Evolutionary conservation across 2,113 vertebrate genomes (phyloP), one percentile per base, ranked within the genome.

Genomic region (Sander vitreus): DNA sequence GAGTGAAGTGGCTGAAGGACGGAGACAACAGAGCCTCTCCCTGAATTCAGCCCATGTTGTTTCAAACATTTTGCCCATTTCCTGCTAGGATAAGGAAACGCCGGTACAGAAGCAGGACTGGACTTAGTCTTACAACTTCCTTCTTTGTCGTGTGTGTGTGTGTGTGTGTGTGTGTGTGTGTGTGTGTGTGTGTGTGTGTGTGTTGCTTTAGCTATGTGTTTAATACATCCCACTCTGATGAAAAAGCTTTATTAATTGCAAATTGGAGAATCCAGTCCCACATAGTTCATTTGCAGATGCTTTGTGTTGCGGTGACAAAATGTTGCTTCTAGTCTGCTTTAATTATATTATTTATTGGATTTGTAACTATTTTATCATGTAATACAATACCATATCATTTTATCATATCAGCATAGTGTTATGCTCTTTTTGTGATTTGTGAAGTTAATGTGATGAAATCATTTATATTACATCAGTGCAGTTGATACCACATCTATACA

Each of bases 21-120:
- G 1, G 45, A 54, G 51, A 27, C 12, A 51, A 43, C 30, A 10
- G 16, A 53, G 19, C 66, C 21, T 45, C 76, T 79, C 79, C 48
- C 70, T 82, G 57, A 79, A 33, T 27, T 57, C 21, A 55, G 16
- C 33, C 45, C 0, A 10, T 83, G 76, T 78, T 59, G 23, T 59
- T 78, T 25, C 53, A 36, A 47, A 33, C 54, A 23, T 51, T 43
- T 59, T 76, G 81, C 48, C 60, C 15, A 43, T 45, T 80, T 84
- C 81, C 81, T 78, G 70, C 54, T 53, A 25, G 59, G 73, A 68
- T 60, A 57, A 60, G 54, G n/a, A 23, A 70, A 23, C 18, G 1
- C 1, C 5, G 27, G 23, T 0, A 33, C 11, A 21, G 43, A n/a
- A 23, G 64, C 16, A n/a, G 59, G 12, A 47, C 39, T 16, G 25